phyloP scores from a whole-genome alignment of 2,113 vertebrate species.

The Thymallus thymallus region DNA sequence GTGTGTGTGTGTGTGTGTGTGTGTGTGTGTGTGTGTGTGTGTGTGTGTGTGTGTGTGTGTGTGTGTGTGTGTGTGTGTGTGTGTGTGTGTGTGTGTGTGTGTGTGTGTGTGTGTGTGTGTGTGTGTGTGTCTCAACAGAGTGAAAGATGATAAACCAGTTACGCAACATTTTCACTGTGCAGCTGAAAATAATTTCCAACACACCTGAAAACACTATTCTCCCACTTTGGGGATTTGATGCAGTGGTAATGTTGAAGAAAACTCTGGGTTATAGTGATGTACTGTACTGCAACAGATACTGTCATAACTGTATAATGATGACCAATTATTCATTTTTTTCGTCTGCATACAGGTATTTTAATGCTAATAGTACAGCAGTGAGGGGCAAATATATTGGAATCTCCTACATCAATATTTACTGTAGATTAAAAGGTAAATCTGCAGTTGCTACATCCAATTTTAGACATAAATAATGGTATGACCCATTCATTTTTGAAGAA shows the following conservation, averaged over 20 bases:
- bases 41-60: neutral
- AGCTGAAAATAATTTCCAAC: neutral
- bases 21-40: neutral
- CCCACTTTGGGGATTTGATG: neutral
- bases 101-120: neutral
- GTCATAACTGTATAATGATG: no score
- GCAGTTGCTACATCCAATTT: no score
- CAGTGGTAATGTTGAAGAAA: neutral
- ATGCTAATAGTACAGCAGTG: no score
- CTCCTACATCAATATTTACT: neutral
- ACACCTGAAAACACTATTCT: neutral
- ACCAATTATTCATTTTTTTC: no score
- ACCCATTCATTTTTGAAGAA: no score
- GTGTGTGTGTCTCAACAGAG: neutral
- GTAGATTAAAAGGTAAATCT: neutral
- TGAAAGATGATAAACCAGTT: neutral
- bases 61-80: neutral
- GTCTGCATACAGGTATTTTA: no score
- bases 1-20: neutral
- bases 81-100: neutral
- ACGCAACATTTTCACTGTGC: neutral
- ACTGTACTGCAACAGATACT: no score
- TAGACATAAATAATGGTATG: no score
- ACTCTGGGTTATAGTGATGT: neutral
- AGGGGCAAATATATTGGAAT: no score